phyloP scores from a whole-genome alignment of 2,888 invertebrate genomes.

The Drosophila anomalata region DNA sequence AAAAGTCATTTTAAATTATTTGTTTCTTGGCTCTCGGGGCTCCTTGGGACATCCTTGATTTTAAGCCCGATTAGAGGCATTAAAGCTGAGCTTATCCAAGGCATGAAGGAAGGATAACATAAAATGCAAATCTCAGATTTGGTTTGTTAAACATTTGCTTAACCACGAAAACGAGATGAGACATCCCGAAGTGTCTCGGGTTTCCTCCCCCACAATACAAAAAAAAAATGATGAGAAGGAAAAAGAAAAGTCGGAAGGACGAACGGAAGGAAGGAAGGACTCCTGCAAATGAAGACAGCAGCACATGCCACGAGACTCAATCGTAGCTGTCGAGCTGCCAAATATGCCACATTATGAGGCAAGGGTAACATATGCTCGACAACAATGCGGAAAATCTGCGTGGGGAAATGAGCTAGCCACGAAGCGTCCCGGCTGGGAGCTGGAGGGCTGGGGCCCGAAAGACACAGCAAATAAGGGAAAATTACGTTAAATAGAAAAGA shows the following conservation, averaged over 20 bases:
- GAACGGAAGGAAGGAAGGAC: slow-evolving; percentile 37
- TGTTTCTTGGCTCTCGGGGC: slow-evolving; percentile 24
- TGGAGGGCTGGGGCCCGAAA: slow-evolving; percentile 25
- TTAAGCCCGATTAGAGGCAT: slow-evolving; percentile 74
- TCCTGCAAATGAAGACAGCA: slow-evolving; percentile 45
- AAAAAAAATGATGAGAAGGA: slow-evolving; percentile 22
- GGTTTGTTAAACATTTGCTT: slow-evolving; percentile 82
- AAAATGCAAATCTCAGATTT: slow-evolving; percentile 80
- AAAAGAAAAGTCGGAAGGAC: slow-evolving; percentile 33
- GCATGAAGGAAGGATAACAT: slow-evolving; percentile 58
- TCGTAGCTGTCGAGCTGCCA: slow-evolving; percentile 36
- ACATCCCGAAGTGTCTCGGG: slow-evolving; percentile 19
- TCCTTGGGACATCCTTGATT: slow-evolving; percentile 60
- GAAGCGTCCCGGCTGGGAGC: background rate
- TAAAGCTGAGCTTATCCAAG: slow-evolving; percentile 70
- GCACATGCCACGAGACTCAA: slow-evolving; percentile 47
- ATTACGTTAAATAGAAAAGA: slow-evolving; percentile 80
- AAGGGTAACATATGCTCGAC: slow-evolving; percentile 74
- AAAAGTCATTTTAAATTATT: slow-evolving; percentile 38
- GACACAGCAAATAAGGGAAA: slow-evolving; percentile 74
- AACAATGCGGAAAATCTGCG: slow-evolving; percentile 47
- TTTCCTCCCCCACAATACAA: background rate
- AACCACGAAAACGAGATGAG: slow-evolving; percentile 70
- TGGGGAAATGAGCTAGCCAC: slow-evolving; percentile 54
- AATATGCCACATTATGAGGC: slow-evolving; percentile 76